Conservation (phyloP, 1,140 invertebrate genomes). For the Saccostrea glomerata region DNA sequence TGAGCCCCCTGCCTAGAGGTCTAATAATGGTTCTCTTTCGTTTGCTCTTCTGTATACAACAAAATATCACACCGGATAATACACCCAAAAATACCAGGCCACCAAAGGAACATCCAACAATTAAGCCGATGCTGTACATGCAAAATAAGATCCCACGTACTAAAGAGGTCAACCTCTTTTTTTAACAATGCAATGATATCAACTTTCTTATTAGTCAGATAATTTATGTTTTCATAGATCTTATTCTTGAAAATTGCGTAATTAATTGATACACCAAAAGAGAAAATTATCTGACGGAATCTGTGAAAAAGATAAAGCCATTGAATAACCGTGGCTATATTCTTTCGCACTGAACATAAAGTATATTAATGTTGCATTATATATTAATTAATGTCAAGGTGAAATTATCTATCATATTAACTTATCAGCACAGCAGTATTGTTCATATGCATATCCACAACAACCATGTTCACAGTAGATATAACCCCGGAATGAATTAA, state of each 20-base stretch:
- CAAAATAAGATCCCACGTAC: background rate
- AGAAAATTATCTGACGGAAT: too few relatives aligned
- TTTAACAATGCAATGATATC: too few relatives aligned
- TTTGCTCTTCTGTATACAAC: background rate
- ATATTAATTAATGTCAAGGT: too few relatives aligned
- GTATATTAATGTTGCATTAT: too few relatives aligned
- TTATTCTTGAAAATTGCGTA: too few relatives aligned
- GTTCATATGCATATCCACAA: constrained; percentile 40
- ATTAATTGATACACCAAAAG: too few relatives aligned
- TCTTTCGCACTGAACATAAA: too few relatives aligned
- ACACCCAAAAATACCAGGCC: background rate
- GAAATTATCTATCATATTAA: background rate
- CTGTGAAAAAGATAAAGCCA: too few relatives aligned
- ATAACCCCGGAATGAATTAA: background rate
- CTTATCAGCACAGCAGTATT: constrained; percentile 44
- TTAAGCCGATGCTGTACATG: background rate
- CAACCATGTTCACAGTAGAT: constrained; percentile 43
- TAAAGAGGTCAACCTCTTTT: too few relatives aligned
- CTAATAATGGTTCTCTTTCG: background rate
- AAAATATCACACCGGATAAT: background rate
- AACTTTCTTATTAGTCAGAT: too few relatives aligned
- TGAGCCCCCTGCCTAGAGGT: background rate
- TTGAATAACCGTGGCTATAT: too few relatives aligned
- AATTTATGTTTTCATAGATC: too few relatives aligned
- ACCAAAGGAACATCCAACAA: background rate